Evolutionary conservation across 2,888 invertebrate species (phyloP).

Genomic region (Drymonia ruficornis): DNA sequence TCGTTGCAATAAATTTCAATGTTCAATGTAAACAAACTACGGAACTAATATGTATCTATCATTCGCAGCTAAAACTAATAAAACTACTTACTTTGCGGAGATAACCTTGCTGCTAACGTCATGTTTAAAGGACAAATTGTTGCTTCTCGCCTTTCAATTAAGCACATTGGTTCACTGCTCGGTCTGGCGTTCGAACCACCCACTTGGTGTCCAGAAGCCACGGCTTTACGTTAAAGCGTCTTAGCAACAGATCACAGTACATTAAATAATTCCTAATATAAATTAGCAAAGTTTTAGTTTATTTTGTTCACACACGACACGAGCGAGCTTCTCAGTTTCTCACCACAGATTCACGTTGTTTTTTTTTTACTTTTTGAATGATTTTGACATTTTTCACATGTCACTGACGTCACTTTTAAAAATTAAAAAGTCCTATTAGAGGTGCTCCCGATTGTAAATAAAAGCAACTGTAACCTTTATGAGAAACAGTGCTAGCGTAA

Average conservation of each 20-base stretch:
- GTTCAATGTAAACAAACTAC: background rate
- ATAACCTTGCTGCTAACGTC: conserved; percentile 73
- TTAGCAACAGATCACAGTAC: conserved; percentile 25
- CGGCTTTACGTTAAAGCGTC: conserved; percentile 45
- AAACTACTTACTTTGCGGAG: conserved; percentile 68
- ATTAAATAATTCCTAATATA: conserved; percentile 12
- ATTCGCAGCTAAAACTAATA: conserved; percentile 22
- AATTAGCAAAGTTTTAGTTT: too few relatives aligned
- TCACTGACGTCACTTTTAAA: conserved; percentile 23
- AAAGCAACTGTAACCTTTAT: background rate
- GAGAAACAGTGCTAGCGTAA: too few relatives aligned
- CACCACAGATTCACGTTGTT: background rate
- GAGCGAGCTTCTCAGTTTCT: too few relatives aligned
- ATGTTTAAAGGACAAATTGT: conserved; percentile 62
- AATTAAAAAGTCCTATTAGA: conserved; percentile 12
- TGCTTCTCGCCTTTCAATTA: conserved; percentile 58
- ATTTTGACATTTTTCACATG: background rate
- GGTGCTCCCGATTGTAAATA: background rate
- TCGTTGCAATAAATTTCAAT: background rate
- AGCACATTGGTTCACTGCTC: conserved; percentile 64
- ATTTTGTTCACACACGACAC: conserved; percentile 5
- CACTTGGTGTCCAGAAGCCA: conserved; percentile 57
- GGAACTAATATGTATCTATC: background rate
- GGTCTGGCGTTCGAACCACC: conserved; percentile 52
- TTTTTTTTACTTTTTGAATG: too few relatives aligned